Base-by-base conservation (phyloP, 2,888 invertebrate genomes). In the Machimus rusticus region DNA sequence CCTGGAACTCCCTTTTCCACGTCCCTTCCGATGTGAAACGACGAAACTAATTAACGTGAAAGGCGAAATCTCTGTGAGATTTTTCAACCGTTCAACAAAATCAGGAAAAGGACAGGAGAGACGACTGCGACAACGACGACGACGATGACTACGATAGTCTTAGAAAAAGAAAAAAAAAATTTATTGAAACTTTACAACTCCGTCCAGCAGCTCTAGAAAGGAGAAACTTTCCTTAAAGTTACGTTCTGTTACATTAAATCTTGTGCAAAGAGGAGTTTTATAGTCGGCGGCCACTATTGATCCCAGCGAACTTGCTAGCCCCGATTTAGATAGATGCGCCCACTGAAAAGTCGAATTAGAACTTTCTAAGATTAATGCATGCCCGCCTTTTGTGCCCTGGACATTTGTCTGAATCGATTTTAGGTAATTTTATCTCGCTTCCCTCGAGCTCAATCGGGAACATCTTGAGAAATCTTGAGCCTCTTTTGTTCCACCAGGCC, bases 31-130 rank as follows among this genome's bases (percentile, higher is more conserved):
- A 78, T 43, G 78, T 43, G 37, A 78, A 43, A 43, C 78, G 43
- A 78, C 78, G 78, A 78, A 78, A 78, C 78, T 78, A 78, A 78
- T 78, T 78, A 78, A 78, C 43, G 78, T 78, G 78, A 78, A 39
- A 39, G 39, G 78, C 39, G 78, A 78, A 78, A 78, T 78, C 43
- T 43, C 78, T 43, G 37, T 37, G 39, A 43, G 43, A 78, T 78
- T 78, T 78, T 78, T 78, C 78, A 78, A 78, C 78, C 78, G 78
- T 39, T 43, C 43, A 76, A 78, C 39, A 78, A 78, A 78, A 78
- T 66, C 66, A 66, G 66, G 66, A 66, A 66, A 4, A 66, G 66
- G 66, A 23, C 28, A 66, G 28, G 51, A 8, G 9, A 66, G 28
- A 23, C 19, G 66, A 12, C 57, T 57, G 6, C 57, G 57, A 57